Evolutionary conservation across 2,797 vertebrate species (phyloP), one percentile per base, ranked within the genome.

Genomic region (Pagetopsis macropterus): DNA sequence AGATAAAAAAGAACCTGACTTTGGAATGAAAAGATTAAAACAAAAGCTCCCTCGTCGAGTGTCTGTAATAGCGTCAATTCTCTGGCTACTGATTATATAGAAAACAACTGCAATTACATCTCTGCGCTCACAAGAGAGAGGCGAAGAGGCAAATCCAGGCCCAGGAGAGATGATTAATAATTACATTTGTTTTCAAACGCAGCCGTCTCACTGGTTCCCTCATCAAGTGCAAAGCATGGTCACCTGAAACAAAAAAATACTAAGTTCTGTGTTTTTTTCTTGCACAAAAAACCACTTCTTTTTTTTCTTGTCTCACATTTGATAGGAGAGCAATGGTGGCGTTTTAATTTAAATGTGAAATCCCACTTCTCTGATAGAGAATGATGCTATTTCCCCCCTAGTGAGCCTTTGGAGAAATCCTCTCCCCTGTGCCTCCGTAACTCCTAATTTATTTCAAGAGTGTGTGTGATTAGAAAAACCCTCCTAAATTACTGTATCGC

Each of bases 381-480:
- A 87, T 81, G 89, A 91, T 89, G 86, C 85, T 69, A 79, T 85
- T 75, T 89, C 84, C 88, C 87, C 89, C 85, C 85, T 67, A 83
- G 89, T 89, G 90, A 82, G 87, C 85, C 89, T 90, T 84, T 63
- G 78, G 89, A 91, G 91, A 90, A 86, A 89, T 87, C 84, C 82
- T 84, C 66, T 90, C 91, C 92, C 89, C 70, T 78, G 92, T 64
- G 89, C 86, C 90, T 91, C 76, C 77, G 77, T 85, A 90, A 90
- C 89, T 92, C 89, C 88, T 92, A 88, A 94, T 94, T 94, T 92
- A 93, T 93, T 94, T 93, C 87, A 85, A 91, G 91, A 89, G 88
- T 84, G 89, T 86, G 89, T 88, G 90, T 93, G 91, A 93, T 92
- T 93, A 92, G 89, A 92, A 92, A 91, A 89, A 80, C 76, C 79